These are phyloP conservation scores for Scalopus aquaticus DNA, from an alignment of 2,113 vertebrate species.

Conservation along the genomic window DNA sequence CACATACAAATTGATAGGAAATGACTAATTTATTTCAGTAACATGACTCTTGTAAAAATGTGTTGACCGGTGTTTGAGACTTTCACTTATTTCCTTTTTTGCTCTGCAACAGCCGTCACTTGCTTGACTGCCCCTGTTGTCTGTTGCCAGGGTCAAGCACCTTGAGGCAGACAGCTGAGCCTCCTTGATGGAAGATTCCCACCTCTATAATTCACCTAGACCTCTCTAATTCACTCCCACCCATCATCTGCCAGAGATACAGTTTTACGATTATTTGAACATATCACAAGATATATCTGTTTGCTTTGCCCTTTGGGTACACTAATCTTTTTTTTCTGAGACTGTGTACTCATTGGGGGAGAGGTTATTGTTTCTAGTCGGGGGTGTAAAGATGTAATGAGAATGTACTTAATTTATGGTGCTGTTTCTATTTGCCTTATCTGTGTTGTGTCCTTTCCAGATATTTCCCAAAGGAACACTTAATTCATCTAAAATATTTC, in stretches of 20 bases:
- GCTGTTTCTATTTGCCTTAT: constrained; percentile 30
- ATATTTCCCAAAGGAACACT: constrained; percentile 69
- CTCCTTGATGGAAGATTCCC: constrained; percentile 53
- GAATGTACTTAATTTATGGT: constrained; percentile 63
- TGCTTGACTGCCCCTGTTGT: background rate
- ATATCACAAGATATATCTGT: constrained; percentile 52
- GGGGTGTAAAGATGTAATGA: constrained; percentile 52
- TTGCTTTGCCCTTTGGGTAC: constrained; percentile 64
- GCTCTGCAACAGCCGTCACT: background rate
- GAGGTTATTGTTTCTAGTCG: constrained; percentile 67
- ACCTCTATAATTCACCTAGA: constrained; percentile 66
- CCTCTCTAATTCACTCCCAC: constrained; percentile 59
- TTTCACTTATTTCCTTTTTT: background rate
- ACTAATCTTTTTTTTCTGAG: constrained; percentile 49
- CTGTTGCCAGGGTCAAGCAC: constrained; percentile 48
- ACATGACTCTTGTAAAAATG: too few species aligned
- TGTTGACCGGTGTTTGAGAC: too few species aligned
- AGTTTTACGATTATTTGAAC: constrained; percentile 24
- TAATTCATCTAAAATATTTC: constrained; percentile 69
- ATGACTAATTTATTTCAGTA: too few species aligned
- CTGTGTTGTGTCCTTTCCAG: constrained; percentile 37
- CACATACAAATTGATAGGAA: too few species aligned
- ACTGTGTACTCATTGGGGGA: constrained; percentile 21
- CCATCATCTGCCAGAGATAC: constrained; percentile 45
- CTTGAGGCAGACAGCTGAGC: constrained; percentile 51